Evolutionary conservation across 2,797 vertebrate genomes (phyloP), one percentile per base, ranked within the genome.

Genomic region (Podarcis lilfordi): DNA sequence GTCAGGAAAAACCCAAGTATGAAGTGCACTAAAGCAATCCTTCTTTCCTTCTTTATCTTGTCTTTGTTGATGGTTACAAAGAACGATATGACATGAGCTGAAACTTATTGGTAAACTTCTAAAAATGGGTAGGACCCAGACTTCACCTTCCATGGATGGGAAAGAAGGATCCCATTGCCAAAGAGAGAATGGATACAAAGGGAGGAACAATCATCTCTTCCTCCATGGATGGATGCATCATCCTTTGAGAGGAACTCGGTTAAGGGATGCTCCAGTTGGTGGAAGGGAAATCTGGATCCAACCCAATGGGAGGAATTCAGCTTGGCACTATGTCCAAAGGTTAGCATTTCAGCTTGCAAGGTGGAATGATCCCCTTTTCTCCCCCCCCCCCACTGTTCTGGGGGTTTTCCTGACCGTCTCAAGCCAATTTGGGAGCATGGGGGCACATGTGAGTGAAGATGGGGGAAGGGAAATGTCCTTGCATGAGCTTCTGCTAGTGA

Each of bases 1-100:
- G 94, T 89, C 95, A 94, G 93, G 90, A 94, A 75, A 83, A 82
- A 91, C 68, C 84, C 80, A 87, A 88, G 82, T 91, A 91, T 89
- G 80, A 50, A 93, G 91, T 93, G 93, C 92, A 90, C 86, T 89
- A 95, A 93, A 92, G 50, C 85, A 75, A 87, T 7, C 45, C 76
- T 59, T 79, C 74, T 45, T 79, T 35, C 19, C 29, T 82, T 59
- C 86, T 72, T 83, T 87, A 66, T 61, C 17, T 89, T 23, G n/a
- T 82, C 40, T 80, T 8, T 79, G 35, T 72, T 59, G 17, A 64
- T 61, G 74, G 61, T 27, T 87, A 59, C 40, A 82, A 59, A 74
- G 29, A 83, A 88, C 37, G 19, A 25, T 43, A 3, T 69, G 15
- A 50, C 43, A 35, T 78, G 9, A 86, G 21, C n/a, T 68, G 10